Evolutionary conservation across 2,888 invertebrate species (phyloP), one percentile per base, ranked within the genome.

Genomic region (Octonoba sinensis): DNA sequence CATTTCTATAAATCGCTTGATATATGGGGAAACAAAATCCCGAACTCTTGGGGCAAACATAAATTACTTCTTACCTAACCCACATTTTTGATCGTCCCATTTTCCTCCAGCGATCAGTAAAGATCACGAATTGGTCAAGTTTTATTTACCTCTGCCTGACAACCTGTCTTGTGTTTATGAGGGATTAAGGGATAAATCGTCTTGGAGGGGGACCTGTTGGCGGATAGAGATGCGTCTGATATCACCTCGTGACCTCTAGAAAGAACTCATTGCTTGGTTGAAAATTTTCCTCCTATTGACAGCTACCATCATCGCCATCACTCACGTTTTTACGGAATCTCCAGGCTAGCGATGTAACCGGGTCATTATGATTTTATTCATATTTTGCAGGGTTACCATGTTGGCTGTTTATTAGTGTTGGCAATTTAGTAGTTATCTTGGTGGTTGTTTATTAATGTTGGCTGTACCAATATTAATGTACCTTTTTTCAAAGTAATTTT

Each of bases 281-380:
- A 47, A 65, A 46, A 13, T 72, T 71, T 79, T 67, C 72, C 78
- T 78, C 66, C 15, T 79, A 79, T 79, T 79, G 78, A 72, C 78
- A 79, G 72, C 54, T 51, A 62, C 24, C 64, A 71, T 78, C 77
- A 71, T 65, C 77, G 44, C 77, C 65, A 77, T 77, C 76, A 70
- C 62, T 77, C 76, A 77, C 62, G 18, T 36, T 24, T 44, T 44
- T 62, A 62, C 44, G 11, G 44, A 60, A 27, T 27, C 6, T 16
- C 60, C 60, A 36, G 36, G 1, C 36, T 36, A 36, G 36, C 36
- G 36, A 36, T 36, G 36, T 36, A 36, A 36, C 36, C 36, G 36
- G 36, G 36, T 36, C 36, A 36, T 36, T 36, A 36, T 36, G 36
- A 36, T 36, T 3, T 36, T 36, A 36, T 36, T 36, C 36, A 36